Conservation (phyloP, 2,888 invertebrate genomes). For the Cheilosia grossa region DNA sequence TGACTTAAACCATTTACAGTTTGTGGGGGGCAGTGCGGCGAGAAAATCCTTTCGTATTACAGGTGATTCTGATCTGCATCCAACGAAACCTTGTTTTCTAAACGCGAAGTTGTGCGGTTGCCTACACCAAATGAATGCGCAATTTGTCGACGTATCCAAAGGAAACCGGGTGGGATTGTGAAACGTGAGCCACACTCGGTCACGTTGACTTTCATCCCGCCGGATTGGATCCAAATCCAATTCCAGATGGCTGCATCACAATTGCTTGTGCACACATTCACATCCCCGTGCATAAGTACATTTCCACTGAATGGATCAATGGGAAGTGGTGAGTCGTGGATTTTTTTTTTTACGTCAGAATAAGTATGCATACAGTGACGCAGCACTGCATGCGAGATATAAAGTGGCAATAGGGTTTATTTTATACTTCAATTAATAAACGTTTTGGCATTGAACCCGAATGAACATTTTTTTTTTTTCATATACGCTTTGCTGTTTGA, state of each 20-base stretch:
- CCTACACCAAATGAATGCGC: slow-evolving; percentile 13
- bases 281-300: slow-evolving; percentile 79
- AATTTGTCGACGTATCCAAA: slow-evolving; percentile 74
- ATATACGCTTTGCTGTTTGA: too few species aligned
- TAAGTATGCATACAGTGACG: slow-evolving; percentile 14
- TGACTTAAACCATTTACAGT: slow-evolving; percentile 75
- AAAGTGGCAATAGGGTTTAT: slow-evolving; percentile 32
- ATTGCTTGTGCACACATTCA: slow-evolving; percentile 77
- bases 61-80: slow-evolving; percentile 80
- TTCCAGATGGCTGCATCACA: slow-evolving; percentile 79
- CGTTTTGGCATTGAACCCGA: slow-evolving; percentile 16
- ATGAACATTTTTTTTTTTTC: neutral
- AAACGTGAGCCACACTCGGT: slow-evolving; percentile 78
- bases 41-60: slow-evolving; percentile 78
- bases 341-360: slow-evolving; percentile 60
- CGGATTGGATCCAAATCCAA: slow-evolving; percentile 77
- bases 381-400: neutral
- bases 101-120: neutral
- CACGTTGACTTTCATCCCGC: slow-evolving; percentile 81
- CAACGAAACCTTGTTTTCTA: slow-evolving; percentile 76
- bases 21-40: slow-evolving; percentile 79
- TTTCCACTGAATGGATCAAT: slow-evolving; percentile 78
- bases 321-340: slow-evolving; percentile 78
- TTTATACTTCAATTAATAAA: slow-evolving; percentile 30
- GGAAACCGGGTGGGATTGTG: slow-evolving; percentile 77